Percentiles rank a stretch among this genome's conserved stretches.
Evolutionary conservation across 2,888 invertebrate species (phyloP).

Genomic region (Chaetoderma sp.): DNA sequence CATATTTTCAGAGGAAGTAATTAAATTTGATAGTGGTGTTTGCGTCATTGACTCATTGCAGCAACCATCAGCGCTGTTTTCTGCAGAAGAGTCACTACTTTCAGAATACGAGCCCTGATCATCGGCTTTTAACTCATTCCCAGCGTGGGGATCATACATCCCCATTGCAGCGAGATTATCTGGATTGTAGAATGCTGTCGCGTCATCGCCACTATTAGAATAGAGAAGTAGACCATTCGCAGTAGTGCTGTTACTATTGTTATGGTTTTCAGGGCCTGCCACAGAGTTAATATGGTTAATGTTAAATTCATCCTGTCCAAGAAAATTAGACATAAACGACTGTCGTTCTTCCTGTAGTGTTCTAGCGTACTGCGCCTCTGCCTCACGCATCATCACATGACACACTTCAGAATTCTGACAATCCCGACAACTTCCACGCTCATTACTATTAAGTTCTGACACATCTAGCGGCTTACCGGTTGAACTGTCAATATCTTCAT

Average conservation of each 20-base stretch:
- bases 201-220: constrained; percentile 64
- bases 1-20: too few species aligned
- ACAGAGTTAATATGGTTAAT: constrained; percentile 2
- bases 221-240: constrained; percentile 42
- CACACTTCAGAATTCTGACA: constrained; percentile 66
- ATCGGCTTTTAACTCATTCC: too few species aligned
- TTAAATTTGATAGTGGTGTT: constrained; percentile 7
- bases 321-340: not conserved
- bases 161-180: constrained; percentile 57
- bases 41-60: constrained; percentile 26
- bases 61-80: constrained; percentile 41
- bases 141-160: constrained; percentile 51
- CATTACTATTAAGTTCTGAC: constrained; percentile 65
- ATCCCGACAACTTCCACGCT: constrained; percentile 66
- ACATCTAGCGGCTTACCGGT: constrained; percentile 71
- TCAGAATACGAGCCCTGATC: constrained; percentile 68
- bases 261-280: not conserved
- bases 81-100: constrained; percentile 66
- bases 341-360: constrained; percentile 36
- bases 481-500: constrained; percentile 40
- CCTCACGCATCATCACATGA: constrained; percentile 65
- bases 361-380: constrained; percentile 46
- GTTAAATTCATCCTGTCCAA: not conserved
- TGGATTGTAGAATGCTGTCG: constrained; percentile 44
- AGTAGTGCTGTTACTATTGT: not conserved